These are phyloP conservation scores for Chamaedrilus cognettii DNA, from an alignment of 2,888 invertebrate genomes.

Conservation along the genomic window DNA sequence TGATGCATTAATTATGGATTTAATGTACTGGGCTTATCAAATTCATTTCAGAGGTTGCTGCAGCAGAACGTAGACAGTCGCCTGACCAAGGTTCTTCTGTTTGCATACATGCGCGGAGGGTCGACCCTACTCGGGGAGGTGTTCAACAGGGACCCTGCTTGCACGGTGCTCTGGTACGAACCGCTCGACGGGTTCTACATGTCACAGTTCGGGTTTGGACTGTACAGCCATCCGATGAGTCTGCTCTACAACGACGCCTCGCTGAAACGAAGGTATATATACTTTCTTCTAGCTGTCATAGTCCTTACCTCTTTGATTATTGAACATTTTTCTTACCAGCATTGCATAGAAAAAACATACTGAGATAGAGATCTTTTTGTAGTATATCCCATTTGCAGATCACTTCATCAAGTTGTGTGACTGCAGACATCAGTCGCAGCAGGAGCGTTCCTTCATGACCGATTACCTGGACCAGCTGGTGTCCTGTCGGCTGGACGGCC, in stretches of 20 bases:
- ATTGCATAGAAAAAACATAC: too few relatives aligned
- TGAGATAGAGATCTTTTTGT: too few relatives aligned
- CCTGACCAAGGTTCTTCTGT: constrained; percentile 6
- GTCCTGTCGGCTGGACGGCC: not conserved
- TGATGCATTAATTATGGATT: too few relatives aligned
- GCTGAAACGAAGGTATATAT: too few relatives aligned
- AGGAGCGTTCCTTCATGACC: not conserved
- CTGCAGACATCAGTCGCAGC: too few relatives aligned
- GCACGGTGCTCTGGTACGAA: constrained; percentile 10
- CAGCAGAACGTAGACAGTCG: not conserved
- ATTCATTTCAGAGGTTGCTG: not conserved
- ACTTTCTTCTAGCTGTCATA: too few relatives aligned
- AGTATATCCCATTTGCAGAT: too few relatives aligned
- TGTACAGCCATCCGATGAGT: constrained; percentile 6
- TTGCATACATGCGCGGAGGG: constrained; percentile 22
- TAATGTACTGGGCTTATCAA: too few relatives aligned
- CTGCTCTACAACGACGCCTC: constrained; percentile 3
- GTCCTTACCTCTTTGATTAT: too few relatives aligned
- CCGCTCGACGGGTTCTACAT: constrained; percentile 12
- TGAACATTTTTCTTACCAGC: too few relatives aligned
- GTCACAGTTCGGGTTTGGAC: constrained; percentile 1
- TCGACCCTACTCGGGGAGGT: constrained; percentile 16
- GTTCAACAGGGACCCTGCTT: constrained; percentile 12
- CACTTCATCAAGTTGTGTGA: too few relatives aligned
- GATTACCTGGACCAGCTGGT: constrained; percentile 8